Evolutionary conservation across 2,797 vertebrate genomes (phyloP), one percentile per base, ranked within the genome.

Genomic region (Sciurus carolinensis): DNA sequence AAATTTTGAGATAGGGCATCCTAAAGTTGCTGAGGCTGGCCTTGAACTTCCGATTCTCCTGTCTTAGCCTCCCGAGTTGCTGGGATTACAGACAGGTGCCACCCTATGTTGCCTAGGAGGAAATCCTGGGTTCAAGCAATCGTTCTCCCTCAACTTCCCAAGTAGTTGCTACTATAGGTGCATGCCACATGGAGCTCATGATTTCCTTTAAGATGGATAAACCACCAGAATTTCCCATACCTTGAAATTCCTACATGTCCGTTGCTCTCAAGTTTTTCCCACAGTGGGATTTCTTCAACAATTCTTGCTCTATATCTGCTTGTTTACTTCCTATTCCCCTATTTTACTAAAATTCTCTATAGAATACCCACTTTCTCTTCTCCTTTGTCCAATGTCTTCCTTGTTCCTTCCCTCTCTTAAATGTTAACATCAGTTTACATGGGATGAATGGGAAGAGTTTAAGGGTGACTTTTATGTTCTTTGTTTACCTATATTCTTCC

Each of bases 371-470:
- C 54, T 64, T 90, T 81, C 36, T 87, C n/a, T 71, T 89, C 26
- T 64, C 28, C 73, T 84, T 50, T 50, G 39, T 80, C 39, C 30
- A 92, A 44, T 4, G 50, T 71, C 1, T 71, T 39, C 42, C 81
- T 80, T 33, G 80, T 82, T 80, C 59, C 83, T 71, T 90, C 54
- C 87, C 44, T 54, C 54, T 90, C 39, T 54, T 36, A 85, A 93
- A 73, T 77, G 47, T 69, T 90, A 85, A 95, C 10, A 93, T 54
- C 20, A 80, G 10, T 92, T 86, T 90, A 87, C 22, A n/a, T n/a
- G 36, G 50, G 54, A 72, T 52, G 28, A 83, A 64, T 17, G 50
- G 47, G 18, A 82, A 50, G 36, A 83, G 39, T 15, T 54, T 87
- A 83, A 62, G 57, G 22, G 39, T 75, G 10, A 69, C 66, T 81